These are phyloP conservation scores for Galeopterus variegatus DNA, from an alignment of 2,113 vertebrate genomes.

Conservation along the genomic window DNA sequence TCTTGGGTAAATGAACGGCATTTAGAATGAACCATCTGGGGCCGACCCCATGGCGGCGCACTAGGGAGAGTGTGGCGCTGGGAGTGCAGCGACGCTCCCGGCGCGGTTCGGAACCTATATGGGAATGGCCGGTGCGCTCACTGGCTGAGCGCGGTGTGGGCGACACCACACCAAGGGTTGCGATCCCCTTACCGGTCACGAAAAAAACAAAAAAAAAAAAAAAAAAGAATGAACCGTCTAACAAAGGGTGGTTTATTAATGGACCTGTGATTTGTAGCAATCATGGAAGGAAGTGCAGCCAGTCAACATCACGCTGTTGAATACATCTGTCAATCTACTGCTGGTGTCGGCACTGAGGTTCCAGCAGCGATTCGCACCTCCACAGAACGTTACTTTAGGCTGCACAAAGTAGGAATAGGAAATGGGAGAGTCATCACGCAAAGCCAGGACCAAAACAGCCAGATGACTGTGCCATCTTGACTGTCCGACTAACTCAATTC, in stretches of 20 bases:
- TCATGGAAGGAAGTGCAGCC: constrained; percentile 84
- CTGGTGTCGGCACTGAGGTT: constrained; percentile 72
- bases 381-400: constrained; percentile 84
- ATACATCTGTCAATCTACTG: constrained; percentile 81
- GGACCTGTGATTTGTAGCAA: constrained; percentile 89
- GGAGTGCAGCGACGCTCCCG: too few relatives aligned
- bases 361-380: constrained; percentile 83
- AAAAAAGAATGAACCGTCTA: not conserved
- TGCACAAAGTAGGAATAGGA: constrained; percentile 1
- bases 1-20: not conserved
- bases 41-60: too few relatives aligned
- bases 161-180: too few relatives aligned
- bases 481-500: not conserved
- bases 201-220: too few relatives aligned
- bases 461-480: fast-evolving
- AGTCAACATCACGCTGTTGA: constrained; percentile 82
- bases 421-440: not conserved
- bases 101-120: too few relatives aligned
- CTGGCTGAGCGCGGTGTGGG: too few relatives aligned
- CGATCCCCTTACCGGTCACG: too few relatives aligned
- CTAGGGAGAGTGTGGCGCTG: too few relatives aligned
- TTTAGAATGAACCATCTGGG: not conserved
- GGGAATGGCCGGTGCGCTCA: too few relatives aligned
- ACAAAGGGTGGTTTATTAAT: not conserved
- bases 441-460: fast-evolving